Evolutionary conservation across 2,113 vertebrate species (phyloP).

Genomic region (Sceloporus tristichus): DNA sequence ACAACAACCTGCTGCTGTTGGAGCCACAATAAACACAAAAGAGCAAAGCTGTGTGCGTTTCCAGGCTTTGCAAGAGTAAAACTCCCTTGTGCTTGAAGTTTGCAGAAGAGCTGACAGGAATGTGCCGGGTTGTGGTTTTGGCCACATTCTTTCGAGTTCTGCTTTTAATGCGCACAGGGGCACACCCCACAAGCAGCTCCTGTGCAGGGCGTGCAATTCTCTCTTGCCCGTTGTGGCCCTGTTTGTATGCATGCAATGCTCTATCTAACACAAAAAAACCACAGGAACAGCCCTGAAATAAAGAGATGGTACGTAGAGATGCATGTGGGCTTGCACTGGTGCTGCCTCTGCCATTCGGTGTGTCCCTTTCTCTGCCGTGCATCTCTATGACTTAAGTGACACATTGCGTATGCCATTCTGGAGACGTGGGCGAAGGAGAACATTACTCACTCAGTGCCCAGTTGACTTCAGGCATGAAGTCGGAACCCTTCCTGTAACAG

Average conservation of each 20-base stretch:
- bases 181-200: background rate
- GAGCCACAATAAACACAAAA: background rate
- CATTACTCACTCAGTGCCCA: no score
- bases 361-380: no score
- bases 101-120: background rate
- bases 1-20: background rate
- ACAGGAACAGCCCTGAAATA: background rate
- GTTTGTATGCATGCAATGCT: background rate
- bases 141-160: background rate
- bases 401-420: no score
- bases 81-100: background rate
- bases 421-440: no score
- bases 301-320: background rate
- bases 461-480: no score
- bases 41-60: background rate
- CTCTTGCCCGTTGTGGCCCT: background rate
- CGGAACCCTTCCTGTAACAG: no score
- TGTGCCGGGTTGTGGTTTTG: background rate
- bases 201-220: background rate
- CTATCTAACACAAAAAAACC: no score
- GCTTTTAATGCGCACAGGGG: background rate
- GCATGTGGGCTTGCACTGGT: no score
- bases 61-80: background rate
- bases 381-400: no score
- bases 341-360: no score